phyloP scores from a whole-genome alignment of 2,888 invertebrate species.

The Tiliacea citrago region DNA sequence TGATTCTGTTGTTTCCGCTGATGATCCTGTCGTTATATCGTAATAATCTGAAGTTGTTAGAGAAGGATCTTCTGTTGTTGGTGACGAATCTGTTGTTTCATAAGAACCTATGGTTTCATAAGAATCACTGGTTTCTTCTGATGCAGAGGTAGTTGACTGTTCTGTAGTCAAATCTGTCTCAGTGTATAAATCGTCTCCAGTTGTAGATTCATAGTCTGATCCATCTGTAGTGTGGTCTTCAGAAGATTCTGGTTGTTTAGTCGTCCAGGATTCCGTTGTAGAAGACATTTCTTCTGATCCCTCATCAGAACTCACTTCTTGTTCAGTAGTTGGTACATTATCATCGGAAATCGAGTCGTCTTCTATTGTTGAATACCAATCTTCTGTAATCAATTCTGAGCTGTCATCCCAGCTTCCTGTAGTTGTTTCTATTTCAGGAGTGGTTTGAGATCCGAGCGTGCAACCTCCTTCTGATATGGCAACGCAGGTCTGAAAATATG shows the following conservation, averaged over 20 bases:
- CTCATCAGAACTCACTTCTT: background rate
- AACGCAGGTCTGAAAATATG: constrained; percentile 41
- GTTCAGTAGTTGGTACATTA: constrained; percentile 9
- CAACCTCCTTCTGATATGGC: constrained; percentile 54
- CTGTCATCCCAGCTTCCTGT: background rate
- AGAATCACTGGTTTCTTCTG: constrained; percentile 11
- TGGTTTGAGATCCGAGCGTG: constrained; percentile 40
- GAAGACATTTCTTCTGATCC: background rate
- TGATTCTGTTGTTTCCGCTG: constrained; percentile 15
- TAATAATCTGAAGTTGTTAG: background rate
- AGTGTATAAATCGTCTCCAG: background rate
- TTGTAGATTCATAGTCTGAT: constrained; percentile 14
- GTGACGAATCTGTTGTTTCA: background rate
- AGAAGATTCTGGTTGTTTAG: background rate
- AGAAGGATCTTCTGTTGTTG: background rate
- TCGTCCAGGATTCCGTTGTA: constrained; percentile 14
- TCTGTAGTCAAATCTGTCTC: constrained; percentile 15
- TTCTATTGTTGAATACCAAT: background rate
- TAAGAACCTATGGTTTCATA: constrained; percentile 1
- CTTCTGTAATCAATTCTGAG: constrained; percentile 18
- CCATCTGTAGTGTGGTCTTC: constrained; percentile 17
- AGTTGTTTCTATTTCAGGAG: constrained; percentile 22
- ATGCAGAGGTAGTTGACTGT: background rate
- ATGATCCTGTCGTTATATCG: constrained; percentile 9
- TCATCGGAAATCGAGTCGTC: constrained; percentile 31